Evolutionary conservation across 2,797 vertebrate genomes (phyloP), one percentile per base, ranked within the genome.

Genomic region (Antennarius maculatus): DNA sequence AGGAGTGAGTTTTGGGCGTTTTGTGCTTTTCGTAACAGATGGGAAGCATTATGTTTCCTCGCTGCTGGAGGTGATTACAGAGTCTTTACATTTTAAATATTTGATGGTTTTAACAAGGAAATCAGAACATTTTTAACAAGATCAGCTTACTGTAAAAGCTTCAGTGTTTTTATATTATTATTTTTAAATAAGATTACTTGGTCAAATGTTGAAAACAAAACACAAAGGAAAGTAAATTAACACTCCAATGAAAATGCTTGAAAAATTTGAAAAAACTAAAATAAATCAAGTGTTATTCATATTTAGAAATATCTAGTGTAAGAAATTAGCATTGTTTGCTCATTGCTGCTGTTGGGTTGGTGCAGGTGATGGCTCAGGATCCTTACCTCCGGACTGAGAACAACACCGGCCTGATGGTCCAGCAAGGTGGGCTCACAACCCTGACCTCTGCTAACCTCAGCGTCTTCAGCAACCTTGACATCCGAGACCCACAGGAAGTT

Each of bases 21-120:
- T 98, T 68, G 94, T 98, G 47, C 87, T 99, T 46, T 96, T 98
- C 3, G 90, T 97, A 37, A 94, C 95, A 0, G 96, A 98, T 71
- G 95, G 95, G 5, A 94, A 96, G 77, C 95, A 97, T 79, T 94
- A 95, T 60, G 93, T 91, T 0, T 95, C 94, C 23, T 91, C 92
- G 0, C 76, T 98, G 34, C 74, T 97, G 3, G 95, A 97, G 88
- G 95, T 98, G 64, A 92, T 52, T 55, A 50, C 58, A 31, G 18
- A 41, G 3, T 59, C 17, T 34, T 61, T 14, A 59, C 16, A 23
- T 13, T 31, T 9, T 0, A 42, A 58, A 11, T 12, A 4, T 29
- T 18, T 34, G 31, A 48, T 17, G n/a, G 4, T 39, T 62, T 65
- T 4, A 14, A 61, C 2, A n/a, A 34, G 10, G 0, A 42, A 57